Base-by-base conservation (phyloP, 1,140 invertebrate species). In the Diorhabda elongata region DNA sequence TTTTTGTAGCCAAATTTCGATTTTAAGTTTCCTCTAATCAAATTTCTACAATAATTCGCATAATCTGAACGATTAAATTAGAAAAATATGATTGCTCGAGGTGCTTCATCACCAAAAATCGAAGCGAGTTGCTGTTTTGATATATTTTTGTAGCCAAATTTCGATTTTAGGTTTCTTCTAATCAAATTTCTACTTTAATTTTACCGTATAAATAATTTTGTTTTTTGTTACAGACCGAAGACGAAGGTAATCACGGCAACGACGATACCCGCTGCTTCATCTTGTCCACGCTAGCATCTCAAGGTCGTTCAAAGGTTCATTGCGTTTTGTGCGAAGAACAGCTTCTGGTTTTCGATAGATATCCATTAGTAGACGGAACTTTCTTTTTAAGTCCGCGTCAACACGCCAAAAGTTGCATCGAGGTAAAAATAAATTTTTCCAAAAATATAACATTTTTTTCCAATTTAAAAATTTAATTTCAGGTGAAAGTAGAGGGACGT, bases 211-310 rank as follows among this genome's bases (percentile, higher is more conserved):
- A 26, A 1, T 26, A 26, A 26, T 26, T 26, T 63, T 63, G 60
- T 26, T 66, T 58, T 67, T 69, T 69, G 59, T 89, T 88, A 42
- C 84, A 96, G 92, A 97, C 98, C 87, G 96, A 98, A 83, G 97
- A 98, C 80, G 96, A 98, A 78, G 94, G 94, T 61, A 95, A 95
- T 81, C 94, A 97, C 81, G 96, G 96, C 73, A 98, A 98, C 83
- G 97, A 98, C 79, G 97, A 98, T 75, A 98, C 95, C 41, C 87
- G 95, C 75, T 92, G 92, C 79, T 96, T 97, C 85, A 94, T 97
- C 74, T 83, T 97, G 76, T 95, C 94, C 43, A 96, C 92, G 9
- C 82, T 97, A 77, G 93, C 93, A 70, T 91, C 91, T 41, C 87
- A 92, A 69, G 91, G 94, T 73, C 91, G 91, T 82, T 91, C 90